Evolutionary conservation across 2,113 vertebrate species (phyloP).

Genomic region (Sardina pilchardus): DNA sequence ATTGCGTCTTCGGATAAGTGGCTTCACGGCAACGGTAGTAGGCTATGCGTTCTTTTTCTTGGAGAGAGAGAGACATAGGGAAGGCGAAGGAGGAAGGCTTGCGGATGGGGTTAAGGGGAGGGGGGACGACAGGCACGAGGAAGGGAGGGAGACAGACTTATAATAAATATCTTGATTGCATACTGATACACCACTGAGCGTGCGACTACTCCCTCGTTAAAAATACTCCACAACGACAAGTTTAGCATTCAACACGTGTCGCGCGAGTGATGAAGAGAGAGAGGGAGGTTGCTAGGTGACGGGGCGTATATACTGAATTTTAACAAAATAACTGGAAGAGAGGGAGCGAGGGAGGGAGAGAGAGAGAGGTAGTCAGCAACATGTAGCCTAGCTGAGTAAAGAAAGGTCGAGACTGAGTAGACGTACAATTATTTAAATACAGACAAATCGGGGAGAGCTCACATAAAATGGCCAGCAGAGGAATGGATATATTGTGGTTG

Average conservation of each 20-base stretch:
- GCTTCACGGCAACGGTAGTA: conserved; percentile 3
- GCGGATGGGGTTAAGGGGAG: conserved; percentile 22
- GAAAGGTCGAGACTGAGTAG: conserved; percentile 63
- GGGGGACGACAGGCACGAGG: not conserved
- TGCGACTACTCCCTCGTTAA: conserved; percentile 23
- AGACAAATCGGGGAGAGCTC: conserved; percentile 25
- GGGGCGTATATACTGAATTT: conserved; percentile 80
- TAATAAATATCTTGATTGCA: conserved; percentile 47
- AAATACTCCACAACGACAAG: conserved; percentile 56
- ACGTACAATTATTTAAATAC: conserved; percentile 36
- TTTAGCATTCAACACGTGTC: conserved; percentile 82
- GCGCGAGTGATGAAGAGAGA: conserved; percentile 63
- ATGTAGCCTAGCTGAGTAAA: conserved; percentile 71
- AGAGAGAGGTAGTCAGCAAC: conserved; percentile 65
- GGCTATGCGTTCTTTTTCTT: conserved; percentile 16
- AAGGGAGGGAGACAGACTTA: conserved; percentile 1
- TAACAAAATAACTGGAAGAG: conserved; percentile 70
- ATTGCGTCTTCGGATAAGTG: conserved; percentile 18
- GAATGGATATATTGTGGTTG: conserved; percentile 65
- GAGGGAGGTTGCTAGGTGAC: conserved; percentile 76
- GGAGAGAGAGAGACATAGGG: not conserved
- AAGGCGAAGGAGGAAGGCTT: not conserved
- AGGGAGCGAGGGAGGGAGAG: conserved; percentile 36
- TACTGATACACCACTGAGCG: conserved; percentile 39
- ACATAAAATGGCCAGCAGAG: conserved; percentile 62